Percentiles rank a stretch among this genome's conserved stretches.
Conservation (phyloP, 2,888 invertebrate species). For the Napeogenes sylphis region DNA sequence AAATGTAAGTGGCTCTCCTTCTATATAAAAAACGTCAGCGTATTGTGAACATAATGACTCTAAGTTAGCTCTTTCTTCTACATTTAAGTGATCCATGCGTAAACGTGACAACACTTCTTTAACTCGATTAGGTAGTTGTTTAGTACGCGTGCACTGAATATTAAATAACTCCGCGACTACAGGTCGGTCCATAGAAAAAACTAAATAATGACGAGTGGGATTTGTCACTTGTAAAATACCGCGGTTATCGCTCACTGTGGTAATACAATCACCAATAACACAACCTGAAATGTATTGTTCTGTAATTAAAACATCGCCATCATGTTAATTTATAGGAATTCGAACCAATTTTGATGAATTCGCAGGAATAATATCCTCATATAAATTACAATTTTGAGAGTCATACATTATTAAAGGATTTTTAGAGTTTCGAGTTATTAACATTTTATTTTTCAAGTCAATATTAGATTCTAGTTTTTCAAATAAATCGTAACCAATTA, state of each 20-base stretch:
- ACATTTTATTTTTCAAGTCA: neutral
- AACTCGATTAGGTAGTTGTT: constrained; percentile 17
- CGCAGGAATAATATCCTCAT: constrained; percentile 23
- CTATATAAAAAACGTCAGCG: no score
- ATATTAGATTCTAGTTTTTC: constrained; percentile 7
- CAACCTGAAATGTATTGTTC: constrained; percentile 25
- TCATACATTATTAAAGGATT: constrained; percentile 17
- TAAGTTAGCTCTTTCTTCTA: no score
- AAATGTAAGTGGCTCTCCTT: no score
- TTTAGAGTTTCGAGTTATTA: neutral
- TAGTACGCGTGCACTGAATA: constrained; percentile 21
- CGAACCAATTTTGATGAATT: constrained; percentile 20
- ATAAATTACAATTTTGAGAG: constrained; percentile 20
- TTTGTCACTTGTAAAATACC: constrained; percentile 33
- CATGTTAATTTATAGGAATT: constrained; percentile 21
- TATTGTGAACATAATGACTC: no score
- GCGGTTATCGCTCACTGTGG: constrained; percentile 23
- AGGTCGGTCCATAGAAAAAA: constrained; percentile 33
- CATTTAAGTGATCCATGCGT: constrained; percentile 28
- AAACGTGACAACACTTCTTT: constrained; percentile 30
- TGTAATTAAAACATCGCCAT: constrained; percentile 23
- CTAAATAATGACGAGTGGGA: constrained; percentile 29
- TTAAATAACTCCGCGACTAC: constrained; percentile 30
- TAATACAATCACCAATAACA: constrained; percentile 20
- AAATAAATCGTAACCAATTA: constrained; percentile 17